These are phyloP conservation scores for Dynastes grantii DNA, from an alignment of 2,888 invertebrate genomes.

Conservation along the genomic window DNA sequence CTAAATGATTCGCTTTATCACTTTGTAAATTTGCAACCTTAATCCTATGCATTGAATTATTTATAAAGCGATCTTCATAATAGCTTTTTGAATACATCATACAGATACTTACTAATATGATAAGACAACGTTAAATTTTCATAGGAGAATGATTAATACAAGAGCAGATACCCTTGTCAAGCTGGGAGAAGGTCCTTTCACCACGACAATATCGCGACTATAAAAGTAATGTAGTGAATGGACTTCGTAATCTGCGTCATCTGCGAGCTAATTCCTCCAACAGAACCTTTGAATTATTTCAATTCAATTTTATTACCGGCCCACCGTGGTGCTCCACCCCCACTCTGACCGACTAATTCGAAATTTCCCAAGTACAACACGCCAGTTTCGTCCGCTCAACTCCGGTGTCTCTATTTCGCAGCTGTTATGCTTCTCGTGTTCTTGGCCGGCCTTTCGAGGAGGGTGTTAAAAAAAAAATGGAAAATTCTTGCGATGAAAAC, in stretches of 20 bases:
- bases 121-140: background rate
- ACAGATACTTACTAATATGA: no score
- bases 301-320: slow-evolving; percentile 36
- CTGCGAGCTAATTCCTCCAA: slow-evolving; percentile 17
- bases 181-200: background rate
- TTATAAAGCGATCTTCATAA: no score
- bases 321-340: background rate
- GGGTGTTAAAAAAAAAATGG: slow-evolving; percentile 6
- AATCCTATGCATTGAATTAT: no score
- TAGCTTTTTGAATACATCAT: no score
- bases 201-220: slow-evolving; percentile 12
- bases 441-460: background rate
- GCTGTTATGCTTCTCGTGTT: background rate
- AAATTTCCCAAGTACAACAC: background rate
- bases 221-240: slow-evolving; percentile 25
- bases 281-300: slow-evolving; percentile 34
- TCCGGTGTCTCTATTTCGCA: background rate
- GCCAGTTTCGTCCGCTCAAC: no score
- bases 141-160: background rate
- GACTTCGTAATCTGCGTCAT: slow-evolving; percentile 38
- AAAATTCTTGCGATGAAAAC: background rate
- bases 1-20: no score
- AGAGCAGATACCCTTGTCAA: slow-evolving; percentile 17
- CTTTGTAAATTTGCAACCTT: no score
- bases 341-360: background rate